phyloP scores from a whole-genome alignment of 2,797 vertebrate species.

The Furcifer pardalis region DNA sequence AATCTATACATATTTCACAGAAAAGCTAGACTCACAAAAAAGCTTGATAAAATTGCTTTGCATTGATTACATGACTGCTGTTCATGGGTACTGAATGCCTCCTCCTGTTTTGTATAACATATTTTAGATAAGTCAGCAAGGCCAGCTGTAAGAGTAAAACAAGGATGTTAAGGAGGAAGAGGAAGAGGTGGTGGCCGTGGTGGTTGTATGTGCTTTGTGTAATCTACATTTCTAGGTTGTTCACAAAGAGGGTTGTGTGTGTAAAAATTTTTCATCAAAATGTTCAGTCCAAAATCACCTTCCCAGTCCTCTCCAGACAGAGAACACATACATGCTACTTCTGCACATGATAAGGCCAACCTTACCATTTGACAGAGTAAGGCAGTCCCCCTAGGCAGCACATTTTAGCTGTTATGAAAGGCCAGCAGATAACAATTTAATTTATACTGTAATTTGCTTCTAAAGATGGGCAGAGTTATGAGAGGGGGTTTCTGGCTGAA shows the following conservation, averaged over 20 bases:
- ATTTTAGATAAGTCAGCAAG: constrained; percentile 30
- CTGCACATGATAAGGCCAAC: neutral
- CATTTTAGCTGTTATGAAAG: neutral
- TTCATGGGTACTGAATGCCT: constrained; percentile 8
- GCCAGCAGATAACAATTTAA: neutral
- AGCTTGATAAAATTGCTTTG: neutral
- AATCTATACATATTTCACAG: constrained; percentile 25
- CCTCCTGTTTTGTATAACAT: neutral
- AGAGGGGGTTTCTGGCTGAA: neutral
- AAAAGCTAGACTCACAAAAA: constrained; percentile 15
- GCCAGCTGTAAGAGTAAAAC: neutral
- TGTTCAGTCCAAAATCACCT: neutral
- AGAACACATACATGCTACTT: too few relatives aligned
- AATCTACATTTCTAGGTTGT: constrained; percentile 24
- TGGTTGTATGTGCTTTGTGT: constrained; percentile 6
- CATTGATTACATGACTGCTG: constrained; percentile 27
- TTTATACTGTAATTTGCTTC: neutral
- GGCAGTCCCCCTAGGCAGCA: neutral
- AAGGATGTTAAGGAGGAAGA: neutral
- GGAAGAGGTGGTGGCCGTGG: too few relatives aligned
- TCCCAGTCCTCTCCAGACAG: neutral
- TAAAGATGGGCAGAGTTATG: neutral
- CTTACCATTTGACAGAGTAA: neutral
- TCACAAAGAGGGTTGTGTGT: neutral
- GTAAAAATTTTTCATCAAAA: neutral